Base-by-base conservation (phyloP, 2,797 vertebrate genomes). In the Bryconaethiops microstoma region DNA sequence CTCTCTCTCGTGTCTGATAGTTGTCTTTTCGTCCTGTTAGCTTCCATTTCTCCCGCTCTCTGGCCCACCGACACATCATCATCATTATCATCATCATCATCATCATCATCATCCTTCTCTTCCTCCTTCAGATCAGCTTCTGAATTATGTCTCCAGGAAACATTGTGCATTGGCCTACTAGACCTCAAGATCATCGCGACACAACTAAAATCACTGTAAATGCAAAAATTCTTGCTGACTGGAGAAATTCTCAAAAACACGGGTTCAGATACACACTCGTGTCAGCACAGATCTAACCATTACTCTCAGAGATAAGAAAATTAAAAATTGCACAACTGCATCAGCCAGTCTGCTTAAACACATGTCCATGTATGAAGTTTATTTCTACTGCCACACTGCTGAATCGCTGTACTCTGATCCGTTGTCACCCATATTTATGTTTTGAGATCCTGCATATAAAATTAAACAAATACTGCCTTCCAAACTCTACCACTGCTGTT, bases 1-100 rank as follows among this genome's bases (percentile, higher is more conserved):
- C 75, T 73, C 88, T 48, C 80, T 94, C 79, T 88, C 89, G 78
- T 92, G 91, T 89, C 87, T 91, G 86, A 86, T 90, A 90, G 88
- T 88, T 85, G 86, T 82, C 81, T 89, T 87, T 40, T 89, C 84
- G 85, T 89, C 68, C 45, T 83, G 89, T 88, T 90, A 93, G 91
- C 91, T 93, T 85, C 90, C 91, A 86, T 89, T 89, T 92, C 90
- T 90, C 87, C 83, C 0, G 85, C 67, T 76, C 83, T 75, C 62
- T 70, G 68, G 48, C 81, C 80, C 39, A 29, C 72, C 82, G 17
- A 77, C 81, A 86, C 83, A 84, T 87, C 82, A 86, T 75, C 77
- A 79, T 84, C 76, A 71, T 78, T 79, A 87, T 89, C 55, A n/a
- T 59, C 55, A 50, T 50, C 48, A 54, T 54, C 86, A 86, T 88